These are phyloP conservation scores for Sciurus vulgaris DNA, from an alignment of 2,797 vertebrate species.

Conservation along the genomic window DNA sequence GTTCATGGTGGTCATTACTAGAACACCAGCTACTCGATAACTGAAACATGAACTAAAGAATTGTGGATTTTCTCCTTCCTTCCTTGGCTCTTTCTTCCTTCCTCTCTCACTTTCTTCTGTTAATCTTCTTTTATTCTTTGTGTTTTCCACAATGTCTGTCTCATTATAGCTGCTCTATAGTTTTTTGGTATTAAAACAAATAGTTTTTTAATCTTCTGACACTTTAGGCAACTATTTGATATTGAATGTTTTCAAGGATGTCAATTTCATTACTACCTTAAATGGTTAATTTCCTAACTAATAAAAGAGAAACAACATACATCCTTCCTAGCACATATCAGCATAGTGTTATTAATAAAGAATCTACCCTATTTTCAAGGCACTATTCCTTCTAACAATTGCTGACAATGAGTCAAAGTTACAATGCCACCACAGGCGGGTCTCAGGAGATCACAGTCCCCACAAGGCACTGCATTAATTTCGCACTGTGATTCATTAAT, in stretches of 20 bases:
- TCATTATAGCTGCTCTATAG: background rate
- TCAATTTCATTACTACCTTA: conserved; percentile 6
- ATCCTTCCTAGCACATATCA: background rate
- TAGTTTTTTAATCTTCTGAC: background rate
- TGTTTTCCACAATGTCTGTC: background rate
- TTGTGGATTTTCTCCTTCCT: background rate
- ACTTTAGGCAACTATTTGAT: background rate
- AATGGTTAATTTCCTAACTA: conserved; percentile 10
- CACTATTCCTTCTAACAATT: conserved; percentile 24
- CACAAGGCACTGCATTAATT: conserved; percentile 63
- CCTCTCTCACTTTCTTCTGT: accelerated
- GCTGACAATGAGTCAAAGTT: conserved; percentile 46
- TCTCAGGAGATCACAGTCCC: conserved; percentile 48
- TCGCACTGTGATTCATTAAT: conserved; percentile 71
- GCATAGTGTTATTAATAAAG: background rate
- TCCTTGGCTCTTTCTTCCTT: background rate
- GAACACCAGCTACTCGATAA: background rate
- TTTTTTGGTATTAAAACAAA: background rate
- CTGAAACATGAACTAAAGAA: background rate
- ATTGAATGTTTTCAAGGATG: background rate
- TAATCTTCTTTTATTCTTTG: background rate
- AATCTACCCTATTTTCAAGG: conserved; percentile 51
- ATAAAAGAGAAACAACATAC: background rate
- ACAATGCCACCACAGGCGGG: background rate
- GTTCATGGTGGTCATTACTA: background rate